Evolutionary conservation across 2,113 vertebrate species (phyloP), one percentile per base, ranked within the genome.

Genomic region (Sylvilagus bachmani): DNA sequence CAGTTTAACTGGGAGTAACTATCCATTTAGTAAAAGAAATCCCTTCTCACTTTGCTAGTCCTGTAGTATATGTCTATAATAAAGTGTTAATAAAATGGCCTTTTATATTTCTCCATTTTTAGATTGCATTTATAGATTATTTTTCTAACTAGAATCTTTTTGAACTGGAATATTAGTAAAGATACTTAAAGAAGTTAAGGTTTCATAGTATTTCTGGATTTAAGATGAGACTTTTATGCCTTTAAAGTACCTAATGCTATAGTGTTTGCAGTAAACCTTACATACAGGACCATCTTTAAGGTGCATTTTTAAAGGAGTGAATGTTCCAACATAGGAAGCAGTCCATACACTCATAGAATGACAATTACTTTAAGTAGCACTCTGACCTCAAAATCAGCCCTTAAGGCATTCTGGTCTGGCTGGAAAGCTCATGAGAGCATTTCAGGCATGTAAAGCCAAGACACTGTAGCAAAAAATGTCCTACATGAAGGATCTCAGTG

Each of bases 1-100:
- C 95, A 95, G 96, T 94, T 11, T 97, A 97, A 97, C 82, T 94
- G 81, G 94, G 73, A 95, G 29, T 97, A 96, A 96, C 89, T 71
- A 89, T 95, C 96, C 67, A 16, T 97, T 97, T 97, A 96, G 61
- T 95, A 89, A 92, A 96, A 77, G 66, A 97, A 96, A 83, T 96
- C 38, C 81, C 67, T 95, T 95, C 88, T 87, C 77, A 79, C 31
- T 27, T 93, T 95, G 61, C 38, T 95, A 94, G 74, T 82, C 10
- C 25, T 51, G 61, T 86, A 97, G 67, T 81, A 33, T 14, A 86
- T 96, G 84, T 95, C 67, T 86, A 3, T 95, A 77, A 66, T 91
- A 95, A 93, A 79, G 7, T 80, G 85, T 87, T 95, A 90, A 92
- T 93, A 85, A 95, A 89, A 67, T 95, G 44, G 0, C 62, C 62